phyloP scores from a whole-genome alignment of 2,113 vertebrate genomes.

The Blennius ocellaris region DNA sequence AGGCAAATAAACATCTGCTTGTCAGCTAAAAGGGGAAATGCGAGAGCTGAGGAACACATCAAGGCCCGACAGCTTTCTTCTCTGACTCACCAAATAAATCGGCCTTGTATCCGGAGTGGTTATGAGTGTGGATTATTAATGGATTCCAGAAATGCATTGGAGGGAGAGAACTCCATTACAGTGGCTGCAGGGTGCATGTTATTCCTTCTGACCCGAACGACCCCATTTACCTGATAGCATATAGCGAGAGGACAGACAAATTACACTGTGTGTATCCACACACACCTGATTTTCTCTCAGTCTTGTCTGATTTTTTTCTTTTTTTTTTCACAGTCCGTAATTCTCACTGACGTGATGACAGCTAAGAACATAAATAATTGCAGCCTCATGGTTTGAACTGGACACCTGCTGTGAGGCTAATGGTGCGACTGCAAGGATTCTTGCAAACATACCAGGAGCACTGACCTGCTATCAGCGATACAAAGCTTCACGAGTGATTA shows the following conservation, averaged over 20 bases:
- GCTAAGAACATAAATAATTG: too few relatives aligned
- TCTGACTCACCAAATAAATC: slow-evolving; percentile 53
- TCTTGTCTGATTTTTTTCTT: too few relatives aligned
- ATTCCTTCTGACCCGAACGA: slow-evolving; percentile 40
- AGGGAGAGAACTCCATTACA: slow-evolving; percentile 29
- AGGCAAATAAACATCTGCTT: slow-evolving; percentile 65
- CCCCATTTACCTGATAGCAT: slow-evolving; percentile 50
- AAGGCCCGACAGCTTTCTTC: not conserved
- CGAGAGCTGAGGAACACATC: not conserved
- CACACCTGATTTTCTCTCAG: too few relatives aligned
- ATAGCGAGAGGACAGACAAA: slow-evolving; percentile 24
- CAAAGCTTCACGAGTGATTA: too few relatives aligned
- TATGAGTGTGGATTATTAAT: slow-evolving; percentile 63
- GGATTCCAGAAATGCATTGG: slow-evolving; percentile 34
- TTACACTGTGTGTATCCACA: slow-evolving; percentile 11
- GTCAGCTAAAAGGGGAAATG: slow-evolving; percentile 51
- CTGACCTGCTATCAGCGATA: too few relatives aligned
- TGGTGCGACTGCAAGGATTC: too few relatives aligned
- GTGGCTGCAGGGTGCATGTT: slow-evolving; percentile 24
- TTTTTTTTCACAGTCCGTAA: not conserved
- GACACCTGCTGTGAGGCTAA: too few relatives aligned
- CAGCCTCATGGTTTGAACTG: too few relatives aligned
- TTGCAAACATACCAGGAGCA: too few relatives aligned
- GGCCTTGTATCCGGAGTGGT: slow-evolving; percentile 50
- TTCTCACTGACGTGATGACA: too few relatives aligned